Conservation (phyloP, 2,113 vertebrate species). For the Perognathus longimembris region DNA sequence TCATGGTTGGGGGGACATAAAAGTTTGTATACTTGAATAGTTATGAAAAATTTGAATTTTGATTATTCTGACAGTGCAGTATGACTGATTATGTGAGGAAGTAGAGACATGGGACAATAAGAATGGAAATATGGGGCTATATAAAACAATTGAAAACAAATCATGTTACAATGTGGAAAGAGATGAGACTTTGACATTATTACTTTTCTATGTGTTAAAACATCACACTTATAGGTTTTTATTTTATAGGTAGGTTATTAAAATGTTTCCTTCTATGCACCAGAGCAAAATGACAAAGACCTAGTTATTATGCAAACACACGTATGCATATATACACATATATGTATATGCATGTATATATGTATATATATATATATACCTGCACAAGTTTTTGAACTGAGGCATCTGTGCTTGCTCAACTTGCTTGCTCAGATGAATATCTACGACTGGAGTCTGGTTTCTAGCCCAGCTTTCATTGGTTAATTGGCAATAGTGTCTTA, state of each 20-base stretch:
- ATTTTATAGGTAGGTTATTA: too few relatives aligned
- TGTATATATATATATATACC: too few relatives aligned
- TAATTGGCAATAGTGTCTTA: too few relatives aligned
- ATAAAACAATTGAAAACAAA: conserved; percentile 61
- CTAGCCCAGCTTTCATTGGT: too few relatives aligned
- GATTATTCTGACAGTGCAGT: conserved; percentile 55
- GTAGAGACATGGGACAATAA: conserved; percentile 70
- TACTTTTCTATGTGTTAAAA: conserved; percentile 54
- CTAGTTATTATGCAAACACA: too few relatives aligned
- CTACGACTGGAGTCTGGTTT: too few relatives aligned
- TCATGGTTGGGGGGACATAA: neutral
- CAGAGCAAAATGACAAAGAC: conserved; percentile 41
- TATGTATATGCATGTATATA: too few relatives aligned
- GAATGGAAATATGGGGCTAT: conserved; percentile 32
- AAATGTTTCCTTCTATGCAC: neutral
- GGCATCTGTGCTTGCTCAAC: too few relatives aligned
- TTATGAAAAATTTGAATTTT: conserved; percentile 69
- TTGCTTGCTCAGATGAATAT: too few relatives aligned
- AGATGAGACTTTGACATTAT: conserved; percentile 48
- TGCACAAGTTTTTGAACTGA: too few relatives aligned
- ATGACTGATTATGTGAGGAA: conserved; percentile 65
- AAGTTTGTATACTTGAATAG: neutral
- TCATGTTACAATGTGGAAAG: conserved; percentile 66
- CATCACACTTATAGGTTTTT: neutral
- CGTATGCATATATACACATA: too few relatives aligned